Base-by-base conservation (phyloP, 2,888 invertebrate genomes). In the Anthophora plumipes region DNA sequence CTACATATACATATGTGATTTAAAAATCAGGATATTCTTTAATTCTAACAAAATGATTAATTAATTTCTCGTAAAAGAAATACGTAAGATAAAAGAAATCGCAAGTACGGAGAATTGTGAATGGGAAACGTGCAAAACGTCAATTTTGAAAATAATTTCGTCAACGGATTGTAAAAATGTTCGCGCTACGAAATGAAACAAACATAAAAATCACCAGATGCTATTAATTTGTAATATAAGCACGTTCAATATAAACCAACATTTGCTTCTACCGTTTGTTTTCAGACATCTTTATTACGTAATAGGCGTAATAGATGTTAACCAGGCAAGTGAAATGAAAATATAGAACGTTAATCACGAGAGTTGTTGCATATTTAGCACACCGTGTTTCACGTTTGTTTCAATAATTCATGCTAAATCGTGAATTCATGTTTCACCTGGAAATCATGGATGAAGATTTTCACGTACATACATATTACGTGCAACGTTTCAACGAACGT, bases 291-390 rank as follows among this genome's bases (percentile, higher is more conserved):
- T 72, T 54, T 25, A 46, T 74, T 74, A 37, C 73, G 74, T 22
- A 72, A 74, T 37, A 11, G 22, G n/a, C 31, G 52, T n/a, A n/a
- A 43, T 60, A 60, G 74, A 71, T 72, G 74, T 59, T 60, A 52
- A 52, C 52, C 60, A 48, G 31, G 43, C 37, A n/a, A 66, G 43
- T n/a, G 43, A 54, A 72, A 74, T 54, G 60, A 54, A 74, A 72
- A 74, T 72, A 60, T 72, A 31, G 41, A 55, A 31, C n/a, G 54
- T 43, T 67, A 55, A 55, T 74, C 59, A 59, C 50, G 22, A 22
- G 71, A 50, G 25, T 57, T 46, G 71, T 57, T 57, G 39, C 20
- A 11, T 20, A 39, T 70, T 52, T n/a, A 61, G 39, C 46, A 39
- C 20, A 6, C 7, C 9, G 1, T 8, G 31, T 6, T 31, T 14